Base-by-base conservation (phyloP, 2,797 vertebrate species). In the Podarcis lilfordi region DNA sequence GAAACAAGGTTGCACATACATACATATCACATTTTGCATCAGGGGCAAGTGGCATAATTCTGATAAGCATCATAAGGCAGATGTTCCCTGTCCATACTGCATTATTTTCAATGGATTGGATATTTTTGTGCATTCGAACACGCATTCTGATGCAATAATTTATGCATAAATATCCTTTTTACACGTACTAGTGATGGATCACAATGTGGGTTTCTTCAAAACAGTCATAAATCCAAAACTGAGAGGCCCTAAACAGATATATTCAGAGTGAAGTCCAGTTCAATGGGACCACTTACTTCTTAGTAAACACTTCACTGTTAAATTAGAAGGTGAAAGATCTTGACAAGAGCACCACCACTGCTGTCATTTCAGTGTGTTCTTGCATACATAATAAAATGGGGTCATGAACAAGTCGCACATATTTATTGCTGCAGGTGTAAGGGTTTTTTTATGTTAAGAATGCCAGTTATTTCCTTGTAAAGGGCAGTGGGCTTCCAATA, bases 351-450 rank as follows among this genome's bases (percentile, higher is more conserved):
- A 68, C 74, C 21, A 75, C 23, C 37, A 76, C 21, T 21, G 77
- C 43, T 68, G 84, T 90, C 13, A 94, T 80, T n/a, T 86, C 75
- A 68, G 35, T 87, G 92, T 43, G 84, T 75, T 92, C 79, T 79
- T 89, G 86, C 82, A 50, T 1, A 88, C 82, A 23, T 55, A 89
- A 88, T 45, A 80, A 64, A 84, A 83, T 59, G 2, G 7, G 40
- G n/a, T 91, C 82, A 74, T 84, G 86, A 85, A 85, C 94, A 94
- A 94, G 77, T 86, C 92, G 87, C 78, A 90, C 86, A 78, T 86
- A 89, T 85, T 93, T 91, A n/a, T 89, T 86, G 84, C 72, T 90
- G 86, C 86, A 92, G 92, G 89, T 95, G 86, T 95, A 83, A 92
- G 82, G 91, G 85, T 93, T 96, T 95, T 90, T 84, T 87, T 2